These are phyloP conservation scores for Microtus pennsylvanicus DNA, from an alignment of 2,113 vertebrate genomes.

Conservation along the genomic window DNA sequence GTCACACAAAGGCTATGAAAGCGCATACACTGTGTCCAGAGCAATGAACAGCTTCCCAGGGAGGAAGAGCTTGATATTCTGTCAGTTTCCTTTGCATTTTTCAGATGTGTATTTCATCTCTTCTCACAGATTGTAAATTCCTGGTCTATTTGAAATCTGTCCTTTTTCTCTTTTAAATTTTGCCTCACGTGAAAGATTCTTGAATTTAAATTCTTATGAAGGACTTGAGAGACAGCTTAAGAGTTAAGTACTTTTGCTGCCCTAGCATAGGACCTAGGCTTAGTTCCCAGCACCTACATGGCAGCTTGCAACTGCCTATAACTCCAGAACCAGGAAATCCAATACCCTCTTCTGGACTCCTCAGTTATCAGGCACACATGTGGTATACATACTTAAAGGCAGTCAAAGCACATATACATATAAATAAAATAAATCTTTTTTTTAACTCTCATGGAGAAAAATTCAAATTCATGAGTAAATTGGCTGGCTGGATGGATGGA, in stretches of 20 bases:
- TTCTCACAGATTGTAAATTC: conserved; percentile 31
- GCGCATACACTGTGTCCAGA: background rate
- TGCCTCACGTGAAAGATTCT: background rate
- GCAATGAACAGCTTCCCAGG: background rate
- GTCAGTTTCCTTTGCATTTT: background rate
- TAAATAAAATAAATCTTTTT: background rate
- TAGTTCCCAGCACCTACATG: background rate
- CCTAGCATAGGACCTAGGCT: background rate
- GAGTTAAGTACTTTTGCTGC: background rate
- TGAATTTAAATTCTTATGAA: conserved; percentile 46
- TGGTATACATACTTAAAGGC: background rate
- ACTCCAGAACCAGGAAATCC: background rate
- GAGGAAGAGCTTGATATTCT: background rate
- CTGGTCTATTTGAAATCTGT: conserved; percentile 15
- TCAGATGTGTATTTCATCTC: background rate
- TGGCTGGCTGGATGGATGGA: no score
- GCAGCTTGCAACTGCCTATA: background rate
- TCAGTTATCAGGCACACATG: background rate
- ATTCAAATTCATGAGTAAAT: conserved; percentile 1
- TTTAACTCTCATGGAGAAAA: conserved; percentile 2
- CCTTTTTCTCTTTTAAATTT: conserved; percentile 56
- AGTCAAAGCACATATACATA: background rate
- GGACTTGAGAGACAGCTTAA: background rate
- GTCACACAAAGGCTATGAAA: conserved; percentile 34
- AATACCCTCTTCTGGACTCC: background rate